Base-by-base conservation (phyloP, 30 jellyfish, hydroid and myxozoan species). In the Aurelia sp. region DNA sequence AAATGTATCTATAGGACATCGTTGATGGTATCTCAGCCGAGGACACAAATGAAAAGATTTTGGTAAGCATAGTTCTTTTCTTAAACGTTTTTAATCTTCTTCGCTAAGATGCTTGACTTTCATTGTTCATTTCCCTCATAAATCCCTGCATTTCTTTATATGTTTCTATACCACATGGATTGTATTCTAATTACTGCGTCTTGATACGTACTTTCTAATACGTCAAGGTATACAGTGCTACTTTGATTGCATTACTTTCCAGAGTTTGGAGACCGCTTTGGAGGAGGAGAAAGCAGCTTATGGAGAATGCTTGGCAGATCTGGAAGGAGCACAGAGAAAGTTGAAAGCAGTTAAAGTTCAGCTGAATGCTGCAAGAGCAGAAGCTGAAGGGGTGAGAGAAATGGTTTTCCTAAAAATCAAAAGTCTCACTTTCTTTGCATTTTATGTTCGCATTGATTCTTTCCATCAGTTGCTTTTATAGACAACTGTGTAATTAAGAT, bases 21-120 rank as follows among this genome's bases (percentile, higher is more conserved):
- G 89, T 78, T 63, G 89, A 78, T 78, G 89, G 89, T 22, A 78
- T 78, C 13, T 48, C 89, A 6, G 30, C 89, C 37, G 89, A 74
- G 47, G 65, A 78, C 19, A 74, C 89, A 18, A 78, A 78, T 44
- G 89, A 78, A 35, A 78, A 63, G 31, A 78, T 78, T 62, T 67
- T 33, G 59, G 89, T 78, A 63, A 27, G 55, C 10, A 17, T n/a
- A 44, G 21, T 5, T 64, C 33, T 20, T 21, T 64, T 22, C 2
- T 63, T 63, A 20, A 13, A 35, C 30, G 9, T 10, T 20, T 13
- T 12, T 18, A 20, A 12, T 63, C 35, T 0, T 27, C 33, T 27
- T 27, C 33, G 33, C 33, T 27, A 27, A 27, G 33, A 27, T 11
- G 0, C 27, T 63, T 13, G 74, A 51, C 15, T 19, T 12, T 63